These are phyloP conservation scores for Catajapyx aquilonaris DNA, from an alignment of 1,140 invertebrate genomes.

Conservation along the genomic window DNA sequence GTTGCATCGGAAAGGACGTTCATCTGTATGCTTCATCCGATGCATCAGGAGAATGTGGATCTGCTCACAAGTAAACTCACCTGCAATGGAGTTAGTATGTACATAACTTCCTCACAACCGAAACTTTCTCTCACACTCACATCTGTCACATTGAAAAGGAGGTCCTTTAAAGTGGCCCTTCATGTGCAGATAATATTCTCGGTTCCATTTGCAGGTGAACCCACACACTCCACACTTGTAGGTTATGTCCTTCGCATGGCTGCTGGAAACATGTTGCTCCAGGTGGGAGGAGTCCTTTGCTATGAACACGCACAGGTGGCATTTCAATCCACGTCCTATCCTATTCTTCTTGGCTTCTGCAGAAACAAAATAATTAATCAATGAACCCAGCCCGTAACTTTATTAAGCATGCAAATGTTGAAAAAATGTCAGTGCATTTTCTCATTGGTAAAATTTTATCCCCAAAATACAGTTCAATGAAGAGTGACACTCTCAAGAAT, in stretches of 20 bases:
- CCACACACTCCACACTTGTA: conserved; percentile 38
- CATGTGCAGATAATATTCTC: conserved; percentile 39
- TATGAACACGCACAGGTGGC: conserved; percentile 27
- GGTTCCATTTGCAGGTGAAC: conserved; percentile 38
- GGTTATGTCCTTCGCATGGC: conserved; percentile 32
- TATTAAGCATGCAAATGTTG: no score
- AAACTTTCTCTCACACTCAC: no score
- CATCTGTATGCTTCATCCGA: conserved; percentile 27
- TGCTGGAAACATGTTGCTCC: conserved; percentile 27
- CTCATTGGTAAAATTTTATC: no score
- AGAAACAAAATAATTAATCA: no score
- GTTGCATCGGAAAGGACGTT: conserved; percentile 22
- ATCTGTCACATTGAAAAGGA: conserved; percentile 37
- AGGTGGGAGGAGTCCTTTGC: conserved; percentile 24
- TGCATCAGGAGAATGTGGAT: conserved; percentile 31
- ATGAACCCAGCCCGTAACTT: no score
- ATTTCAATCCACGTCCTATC: conserved; percentile 25
- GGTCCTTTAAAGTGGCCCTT: conserved; percentile 37
- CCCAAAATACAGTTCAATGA: no score
- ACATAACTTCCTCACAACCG: not conserved
- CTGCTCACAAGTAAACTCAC: conserved; percentile 21
- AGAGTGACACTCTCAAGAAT: no score
- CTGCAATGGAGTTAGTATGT: no score
- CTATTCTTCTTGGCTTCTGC: no score
- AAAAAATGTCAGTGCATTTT: no score